Evolutionary conservation across 2,888 invertebrate genomes (phyloP).

Genomic region (Harpalus rubripes): DNA sequence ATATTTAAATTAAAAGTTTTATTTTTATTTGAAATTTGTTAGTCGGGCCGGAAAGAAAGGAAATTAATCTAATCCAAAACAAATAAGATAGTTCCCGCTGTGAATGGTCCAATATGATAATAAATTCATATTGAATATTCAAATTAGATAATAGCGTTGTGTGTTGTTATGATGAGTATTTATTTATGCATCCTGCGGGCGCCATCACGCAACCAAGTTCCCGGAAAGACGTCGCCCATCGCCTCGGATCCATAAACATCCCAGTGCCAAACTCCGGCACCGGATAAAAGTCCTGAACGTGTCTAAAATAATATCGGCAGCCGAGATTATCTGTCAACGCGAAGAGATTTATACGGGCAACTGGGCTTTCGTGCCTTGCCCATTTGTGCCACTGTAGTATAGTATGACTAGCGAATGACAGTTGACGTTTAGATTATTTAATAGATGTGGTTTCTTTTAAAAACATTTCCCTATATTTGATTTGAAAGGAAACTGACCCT

Average conservation of each 20-base stretch:
- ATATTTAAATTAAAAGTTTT: background rate
- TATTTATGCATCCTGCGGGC: constrained; percentile 58
- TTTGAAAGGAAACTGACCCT: no score
- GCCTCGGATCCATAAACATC: constrained; percentile 59
- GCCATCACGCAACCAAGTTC: constrained; percentile 61
- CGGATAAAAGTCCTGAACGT: constrained; percentile 68
- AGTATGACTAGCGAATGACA: no score
- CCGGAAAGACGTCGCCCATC: constrained; percentile 48
- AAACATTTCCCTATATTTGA: no score
- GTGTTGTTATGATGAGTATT: constrained; percentile 31
- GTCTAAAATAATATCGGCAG: constrained; percentile 69
- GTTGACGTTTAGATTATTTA: no score
- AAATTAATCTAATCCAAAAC: constrained; percentile 23
- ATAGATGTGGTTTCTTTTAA: no score
- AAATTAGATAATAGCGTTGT: constrained; percentile 25
- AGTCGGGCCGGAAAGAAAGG: background rate
- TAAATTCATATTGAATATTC: constrained; percentile 41
- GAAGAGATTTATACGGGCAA: constrained; percentile 67
- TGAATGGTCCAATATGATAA: background rate
- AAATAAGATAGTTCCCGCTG: constrained; percentile 24
- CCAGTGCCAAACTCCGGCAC: constrained; percentile 44
- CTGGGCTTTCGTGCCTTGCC: background rate
- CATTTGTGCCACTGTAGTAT: background rate
- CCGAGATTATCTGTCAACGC: constrained; percentile 69
- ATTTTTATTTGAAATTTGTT: constrained; percentile 2